phyloP scores from a whole-genome alignment of 2,888 invertebrate genomes.

The Eupithecia insigniata region DNA sequence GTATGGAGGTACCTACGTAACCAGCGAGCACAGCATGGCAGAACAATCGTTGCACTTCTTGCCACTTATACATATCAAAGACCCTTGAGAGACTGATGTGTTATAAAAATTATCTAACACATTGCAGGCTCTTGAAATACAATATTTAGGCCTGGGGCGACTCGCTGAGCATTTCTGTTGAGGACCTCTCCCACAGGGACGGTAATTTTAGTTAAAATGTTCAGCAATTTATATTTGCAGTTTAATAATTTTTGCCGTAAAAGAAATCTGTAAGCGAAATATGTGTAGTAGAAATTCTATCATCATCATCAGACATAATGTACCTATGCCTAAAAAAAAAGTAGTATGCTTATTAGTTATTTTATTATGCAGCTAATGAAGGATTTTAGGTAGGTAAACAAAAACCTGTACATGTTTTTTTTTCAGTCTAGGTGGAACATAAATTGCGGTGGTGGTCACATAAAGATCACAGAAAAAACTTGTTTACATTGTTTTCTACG shows the following conservation, averaged over 20 bases:
- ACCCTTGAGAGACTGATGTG: conserved; percentile 57
- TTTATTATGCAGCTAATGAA: too few species aligned
- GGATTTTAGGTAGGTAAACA: too few species aligned
- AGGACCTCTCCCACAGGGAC: conserved; percentile 53
- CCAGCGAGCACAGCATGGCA: conserved; percentile 31
- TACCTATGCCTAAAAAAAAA: too few species aligned
- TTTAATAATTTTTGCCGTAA: not conserved
- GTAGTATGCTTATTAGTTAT: too few species aligned
- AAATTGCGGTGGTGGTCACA: too few species aligned
- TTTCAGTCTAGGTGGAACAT: not conserved
- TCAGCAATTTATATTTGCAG: not conserved
- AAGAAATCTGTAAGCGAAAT: not conserved
- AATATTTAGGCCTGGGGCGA: conserved; percentile 67
- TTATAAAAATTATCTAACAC: conserved; percentile 74
- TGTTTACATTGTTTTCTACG: too few species aligned
- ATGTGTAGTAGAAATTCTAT: not conserved
- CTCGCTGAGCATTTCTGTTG: conserved; percentile 55
- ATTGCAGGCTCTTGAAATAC: conserved; percentile 56
- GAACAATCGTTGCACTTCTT: conserved; percentile 20
- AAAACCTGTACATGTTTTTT: not conserved
- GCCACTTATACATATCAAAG: conserved; percentile 44
- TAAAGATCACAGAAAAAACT: too few species aligned
- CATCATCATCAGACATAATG: too few species aligned
- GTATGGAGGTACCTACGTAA: not conserved
- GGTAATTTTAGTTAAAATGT: conserved; percentile 13